phyloP scores from a whole-genome alignment of 2,113 vertebrate species.

The Rhynchopsitta pachyrhyncha region DNA sequence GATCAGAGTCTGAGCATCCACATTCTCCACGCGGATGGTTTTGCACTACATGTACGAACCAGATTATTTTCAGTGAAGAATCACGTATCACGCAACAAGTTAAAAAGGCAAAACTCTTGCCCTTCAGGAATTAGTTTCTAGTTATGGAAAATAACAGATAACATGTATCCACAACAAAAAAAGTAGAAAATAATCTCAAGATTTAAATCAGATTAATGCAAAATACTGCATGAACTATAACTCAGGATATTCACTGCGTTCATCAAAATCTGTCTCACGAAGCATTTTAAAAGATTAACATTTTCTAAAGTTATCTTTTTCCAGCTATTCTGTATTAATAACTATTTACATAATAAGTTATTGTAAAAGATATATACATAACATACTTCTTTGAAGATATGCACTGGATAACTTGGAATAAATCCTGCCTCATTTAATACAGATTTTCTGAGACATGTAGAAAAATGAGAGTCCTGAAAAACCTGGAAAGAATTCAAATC shows the following conservation, averaged over 20 bases:
- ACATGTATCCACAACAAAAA: background rate
- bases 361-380: slow-evolving; percentile 42
- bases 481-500: slow-evolving; percentile 60
- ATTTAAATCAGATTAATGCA: background rate
- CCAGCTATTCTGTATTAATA: slow-evolving; percentile 46
- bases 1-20: slow-evolving; percentile 57
- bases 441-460: slow-evolving; percentile 54
- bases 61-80: background rate
- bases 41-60: background rate
- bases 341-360: slow-evolving; percentile 46
- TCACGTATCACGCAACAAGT: background rate
- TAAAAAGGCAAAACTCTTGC: background rate
- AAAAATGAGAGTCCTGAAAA: slow-evolving; percentile 58
- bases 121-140: slow-evolving; percentile 11
- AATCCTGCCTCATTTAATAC: slow-evolving; percentile 64
- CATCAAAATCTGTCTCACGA: background rate
- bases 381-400: slow-evolving; percentile 55
- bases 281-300: background rate
- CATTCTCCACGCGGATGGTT: background rate
- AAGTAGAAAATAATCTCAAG: background rate
- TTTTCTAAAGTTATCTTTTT: slow-evolving; percentile 28
- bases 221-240: background rate
- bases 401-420: slow-evolving; percentile 51
- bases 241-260: background rate
- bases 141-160: background rate